phyloP scores from a whole-genome alignment of 2,797 vertebrate genomes.

The Apodemus agrarius region DNA sequence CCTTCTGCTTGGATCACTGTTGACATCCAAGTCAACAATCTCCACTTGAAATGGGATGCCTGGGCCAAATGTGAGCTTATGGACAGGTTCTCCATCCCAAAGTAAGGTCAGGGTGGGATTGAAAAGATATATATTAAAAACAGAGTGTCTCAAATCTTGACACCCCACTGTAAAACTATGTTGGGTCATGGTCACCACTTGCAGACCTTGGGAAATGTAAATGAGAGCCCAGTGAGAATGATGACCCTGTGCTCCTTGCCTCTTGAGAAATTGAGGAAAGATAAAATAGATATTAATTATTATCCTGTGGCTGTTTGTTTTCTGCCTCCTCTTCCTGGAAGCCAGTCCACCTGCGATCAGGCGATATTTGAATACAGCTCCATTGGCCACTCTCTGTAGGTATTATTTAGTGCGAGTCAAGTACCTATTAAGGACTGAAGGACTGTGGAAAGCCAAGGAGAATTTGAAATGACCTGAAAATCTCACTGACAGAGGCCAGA shows the following conservation, averaged over 20 bases:
- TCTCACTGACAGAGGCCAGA: not conserved
- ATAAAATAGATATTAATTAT: not conserved
- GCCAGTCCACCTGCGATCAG: not conserved
- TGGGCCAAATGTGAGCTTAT: accelerated
- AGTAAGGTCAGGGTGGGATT: not conserved
- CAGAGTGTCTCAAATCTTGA: not conserved
- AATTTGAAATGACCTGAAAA: not conserved
- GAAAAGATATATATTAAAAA: accelerated
- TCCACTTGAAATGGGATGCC: too few relatives aligned
- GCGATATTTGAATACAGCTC: not conserved
- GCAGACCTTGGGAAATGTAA: not conserved
- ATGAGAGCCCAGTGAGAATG: not conserved
- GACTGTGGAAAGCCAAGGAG: not conserved
- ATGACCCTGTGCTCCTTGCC: not conserved
- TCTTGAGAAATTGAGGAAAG: not conserved
- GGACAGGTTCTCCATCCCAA: accelerated
- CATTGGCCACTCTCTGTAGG: too few relatives aligned
- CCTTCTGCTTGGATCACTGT: not conserved
- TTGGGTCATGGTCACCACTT: not conserved
- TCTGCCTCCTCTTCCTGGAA: not conserved
- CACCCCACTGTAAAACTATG: accelerated
- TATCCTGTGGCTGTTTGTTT: not conserved
- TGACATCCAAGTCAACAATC: not conserved
- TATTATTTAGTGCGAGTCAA: too few relatives aligned
- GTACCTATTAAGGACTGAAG: too few relatives aligned